These are phyloP conservation scores for Harpegnathos saltator DNA, from an alignment of 1,140 invertebrate genomes.

Conservation along the genomic window DNA sequence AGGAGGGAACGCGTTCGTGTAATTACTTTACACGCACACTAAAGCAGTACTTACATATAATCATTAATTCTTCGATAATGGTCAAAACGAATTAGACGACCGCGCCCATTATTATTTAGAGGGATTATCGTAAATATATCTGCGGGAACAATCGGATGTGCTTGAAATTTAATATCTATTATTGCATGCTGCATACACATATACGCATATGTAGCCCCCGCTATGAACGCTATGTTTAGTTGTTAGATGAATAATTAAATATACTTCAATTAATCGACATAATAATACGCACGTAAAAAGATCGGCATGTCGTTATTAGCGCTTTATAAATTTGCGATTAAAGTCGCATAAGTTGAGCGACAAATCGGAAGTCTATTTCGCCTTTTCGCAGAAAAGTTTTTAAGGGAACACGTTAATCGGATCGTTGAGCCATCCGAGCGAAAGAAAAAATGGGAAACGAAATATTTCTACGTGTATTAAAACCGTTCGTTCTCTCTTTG, in stretches of 20 bases:
- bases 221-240: constrained; percentile 46
- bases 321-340: constrained; percentile 11
- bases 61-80: constrained; percentile 55
- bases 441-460: background rate
- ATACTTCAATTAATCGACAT: constrained; percentile 44
- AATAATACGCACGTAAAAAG: constrained; percentile 44
- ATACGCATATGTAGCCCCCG: constrained; percentile 20
- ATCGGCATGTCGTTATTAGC: background rate
- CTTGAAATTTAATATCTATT: constrained; percentile 63
- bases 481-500: too few species aligned
- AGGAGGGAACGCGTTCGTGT: background rate
- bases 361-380: background rate
- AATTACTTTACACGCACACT: background rate
- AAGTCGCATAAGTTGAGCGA: background rate
- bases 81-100: constrained; percentile 53
- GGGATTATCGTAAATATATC: constrained; percentile 60
- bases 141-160: constrained; percentile 57
- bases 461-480: background rate
- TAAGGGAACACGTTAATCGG: background rate
- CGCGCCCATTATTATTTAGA: constrained; percentile 60
- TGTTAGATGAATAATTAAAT: constrained; percentile 61
- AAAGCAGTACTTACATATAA: constrained; percentile 37
- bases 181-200: constrained; percentile 22
- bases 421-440: too few species aligned
- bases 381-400: background rate